Evolutionary conservation across 23 tunicate species (phyloP).

Genomic region (Clavelina lepadiformis): DNA sequence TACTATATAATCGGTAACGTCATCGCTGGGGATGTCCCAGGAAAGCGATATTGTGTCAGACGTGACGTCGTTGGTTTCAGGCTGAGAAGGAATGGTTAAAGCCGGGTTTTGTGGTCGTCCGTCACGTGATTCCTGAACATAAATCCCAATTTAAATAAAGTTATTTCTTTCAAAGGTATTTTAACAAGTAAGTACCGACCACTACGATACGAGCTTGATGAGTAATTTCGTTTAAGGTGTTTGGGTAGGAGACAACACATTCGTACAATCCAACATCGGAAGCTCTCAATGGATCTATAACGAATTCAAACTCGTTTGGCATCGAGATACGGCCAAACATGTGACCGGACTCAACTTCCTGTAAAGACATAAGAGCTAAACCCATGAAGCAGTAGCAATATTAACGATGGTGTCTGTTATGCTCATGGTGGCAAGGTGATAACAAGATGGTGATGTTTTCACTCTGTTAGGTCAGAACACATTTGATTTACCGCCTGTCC

Average conservation of each 20-base stretch:
- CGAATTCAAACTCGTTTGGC: constrained; percentile 30
- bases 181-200: too few relatives aligned
- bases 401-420: too few relatives aligned
- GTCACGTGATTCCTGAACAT: neutral
- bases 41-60: neutral
- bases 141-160: neutral
- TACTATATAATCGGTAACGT: constrained; percentile 36
- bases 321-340: constrained; percentile 26
- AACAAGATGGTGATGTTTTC: too few relatives aligned
- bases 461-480: too few relatives aligned
- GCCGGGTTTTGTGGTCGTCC: neutral
- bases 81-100: constrained; percentile 3
- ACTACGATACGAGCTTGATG: constrained; percentile 11
- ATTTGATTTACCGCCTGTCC: constrained; percentile 18
- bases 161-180: too few relatives aligned
- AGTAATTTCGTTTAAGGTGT: neutral
- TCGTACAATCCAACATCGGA: constrained; percentile 40
- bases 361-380: neutral
- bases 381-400: too few relatives aligned
- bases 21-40: constrained; percentile 17
- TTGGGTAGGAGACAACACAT: constrained; percentile 39
- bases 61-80: constrained; percentile 1
- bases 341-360: constrained; percentile 38
- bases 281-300: constrained; percentile 23
- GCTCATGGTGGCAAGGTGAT: too few relatives aligned